phyloP scores from a whole-genome alignment of 2,888 invertebrate species.

The Volucella inflata region DNA sequence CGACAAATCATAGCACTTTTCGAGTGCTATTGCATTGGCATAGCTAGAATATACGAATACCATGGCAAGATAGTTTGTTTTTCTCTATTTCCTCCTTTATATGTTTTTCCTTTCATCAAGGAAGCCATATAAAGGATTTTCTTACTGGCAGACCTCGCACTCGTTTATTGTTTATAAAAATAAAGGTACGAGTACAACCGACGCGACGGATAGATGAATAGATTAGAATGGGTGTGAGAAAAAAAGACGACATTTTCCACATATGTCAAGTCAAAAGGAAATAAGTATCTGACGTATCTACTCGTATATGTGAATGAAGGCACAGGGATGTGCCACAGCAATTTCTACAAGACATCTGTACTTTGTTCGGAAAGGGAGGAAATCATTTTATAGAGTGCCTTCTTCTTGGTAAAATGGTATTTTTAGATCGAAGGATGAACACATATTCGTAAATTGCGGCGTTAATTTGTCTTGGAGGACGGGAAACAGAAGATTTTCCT shows the following conservation, averaged over 20 bases:
- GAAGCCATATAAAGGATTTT: slow-evolving; percentile 74
- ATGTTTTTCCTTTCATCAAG: slow-evolving; percentile 44
- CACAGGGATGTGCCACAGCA: slow-evolving; percentile 11
- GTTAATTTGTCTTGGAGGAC: too few species aligned
- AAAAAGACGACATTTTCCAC: slow-evolving; percentile 23
- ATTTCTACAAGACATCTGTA: slow-evolving; percentile 36
- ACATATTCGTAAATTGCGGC: too few species aligned
- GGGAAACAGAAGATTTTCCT: too few species aligned
- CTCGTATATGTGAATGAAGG: too few species aligned
- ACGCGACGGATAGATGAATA: too few species aligned
- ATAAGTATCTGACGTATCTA: slow-evolving; percentile 4
- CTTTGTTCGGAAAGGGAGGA: not conserved
- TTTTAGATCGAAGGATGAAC: too few species aligned
- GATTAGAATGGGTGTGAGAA: not conserved
- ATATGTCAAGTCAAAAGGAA: slow-evolving; percentile 34
- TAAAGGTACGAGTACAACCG: slow-evolving; percentile 8
- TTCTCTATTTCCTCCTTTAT: slow-evolving; percentile 17
- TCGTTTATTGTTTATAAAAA: slow-evolving; percentile 48
- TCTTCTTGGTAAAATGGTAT: too few species aligned
- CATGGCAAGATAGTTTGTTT: slow-evolving; percentile 12
- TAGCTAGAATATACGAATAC: too few species aligned
- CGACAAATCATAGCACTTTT: slow-evolving; percentile 49
- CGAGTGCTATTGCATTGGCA: slow-evolving; percentile 53
- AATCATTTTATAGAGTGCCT: too few species aligned
- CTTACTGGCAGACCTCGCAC: slow-evolving; percentile 31